Evolutionary conservation across 2,113 vertebrate species (phyloP).

Genomic region (Otolemur garnettii): DNA sequence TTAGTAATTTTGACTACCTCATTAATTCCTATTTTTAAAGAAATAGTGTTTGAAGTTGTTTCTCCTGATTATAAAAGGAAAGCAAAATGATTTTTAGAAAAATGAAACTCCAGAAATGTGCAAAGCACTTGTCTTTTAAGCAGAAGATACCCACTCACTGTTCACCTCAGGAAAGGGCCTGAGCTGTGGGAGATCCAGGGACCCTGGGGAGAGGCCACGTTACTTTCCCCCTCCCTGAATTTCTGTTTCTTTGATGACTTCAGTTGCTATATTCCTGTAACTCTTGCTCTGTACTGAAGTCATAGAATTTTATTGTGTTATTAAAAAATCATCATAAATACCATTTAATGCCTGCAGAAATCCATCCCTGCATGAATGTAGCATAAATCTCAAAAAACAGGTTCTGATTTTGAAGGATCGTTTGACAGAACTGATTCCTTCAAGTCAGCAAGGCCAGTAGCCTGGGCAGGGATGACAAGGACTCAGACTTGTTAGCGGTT

Average conservation of each 20-base stretch:
- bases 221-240: background rate
- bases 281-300: background rate
- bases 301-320: background rate
- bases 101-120: conserved; percentile 36
- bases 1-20: conserved; percentile 18
- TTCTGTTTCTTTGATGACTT: background rate
- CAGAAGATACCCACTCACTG: background rate
- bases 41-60: conserved; percentile 58
- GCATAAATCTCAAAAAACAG: background rate
- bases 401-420: conserved; percentile 17
- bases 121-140: background rate
- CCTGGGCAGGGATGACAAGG: accelerated
- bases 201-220: no score
- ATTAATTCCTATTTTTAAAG: conserved; percentile 74
- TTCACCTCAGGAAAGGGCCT: background rate
- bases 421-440: background rate
- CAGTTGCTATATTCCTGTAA: background rate
- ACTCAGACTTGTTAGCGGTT: background rate
- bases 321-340: background rate
- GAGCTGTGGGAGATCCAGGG: background rate
- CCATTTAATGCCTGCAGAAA: background rate
- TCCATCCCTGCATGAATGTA: background rate
- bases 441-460: background rate
- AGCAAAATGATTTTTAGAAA: conserved; percentile 59
- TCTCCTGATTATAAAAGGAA: conserved; percentile 67